Base-by-base conservation (phyloP, 1,140 invertebrate species). In the Oryctes rhinoceros region DNA sequence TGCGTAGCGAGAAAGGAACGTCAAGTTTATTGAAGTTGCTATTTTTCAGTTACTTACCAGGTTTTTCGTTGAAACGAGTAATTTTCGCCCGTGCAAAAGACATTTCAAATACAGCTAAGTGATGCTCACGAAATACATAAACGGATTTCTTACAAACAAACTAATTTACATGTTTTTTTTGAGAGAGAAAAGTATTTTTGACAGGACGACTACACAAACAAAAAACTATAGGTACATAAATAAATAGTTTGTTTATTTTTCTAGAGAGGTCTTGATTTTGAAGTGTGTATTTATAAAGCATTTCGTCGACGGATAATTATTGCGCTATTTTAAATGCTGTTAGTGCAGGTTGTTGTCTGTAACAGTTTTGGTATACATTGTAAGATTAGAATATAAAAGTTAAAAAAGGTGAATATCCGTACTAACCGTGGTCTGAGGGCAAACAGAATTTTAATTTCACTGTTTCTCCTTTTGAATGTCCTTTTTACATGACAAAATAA, bases 131-230 rank as follows among this genome's bases (percentile, higher is more conserved):
- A 78, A 78, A 78, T 59, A 78, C 77, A 78, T 48, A 78, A 48
- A 78, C 77, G n/a, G 49, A 78, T 59, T 78, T 78, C 59, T 78
- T 59, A 59, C 53, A 49, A 39, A 78, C 77, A 78, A 53, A 78
- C 77, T 48, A 78, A 78, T 78, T 78, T 78, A 78, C 77, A 78
- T 78, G 48, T 24, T 78, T 78, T 78, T 78, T 39, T 47, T 59
- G 15, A 59, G 24, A 59, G 24, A 78, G 44, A 59, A 59, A 59
- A 35, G 18, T 78, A 59, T 37, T 78, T 53, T 47, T 53, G 3
- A 24, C 59, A 78, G 30, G 39, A 59, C 77, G 53, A 15, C 53
- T 78, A 48, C 39, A 78, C 77, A 78, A 78, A 78, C 39, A 78
- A 78, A 78, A 78, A 76, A 44, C 47, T 76, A 71, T 71, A 71